Percentiles rank a stretch among this genome's conserved stretches.
Conservation (phyloP, 2,113 vertebrate species). For the Grammomys dolichurus region DNA sequence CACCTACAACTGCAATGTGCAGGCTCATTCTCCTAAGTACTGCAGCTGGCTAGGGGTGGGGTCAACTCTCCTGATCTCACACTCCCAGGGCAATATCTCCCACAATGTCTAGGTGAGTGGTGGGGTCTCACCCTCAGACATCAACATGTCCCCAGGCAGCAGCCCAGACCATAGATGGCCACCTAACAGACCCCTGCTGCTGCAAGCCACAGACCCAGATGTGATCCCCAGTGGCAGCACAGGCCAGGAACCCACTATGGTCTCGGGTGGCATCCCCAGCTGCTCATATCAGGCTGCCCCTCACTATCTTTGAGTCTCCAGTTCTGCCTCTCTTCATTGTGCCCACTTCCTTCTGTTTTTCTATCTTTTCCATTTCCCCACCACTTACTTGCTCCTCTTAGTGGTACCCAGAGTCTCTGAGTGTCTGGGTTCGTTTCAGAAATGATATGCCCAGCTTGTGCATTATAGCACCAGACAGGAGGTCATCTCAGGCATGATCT, state of each 20-base stretch:
- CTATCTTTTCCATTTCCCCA: background rate
- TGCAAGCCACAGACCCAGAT: background rate
- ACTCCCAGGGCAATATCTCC: background rate
- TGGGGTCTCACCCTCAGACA: background rate
- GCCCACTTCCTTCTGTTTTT: background rate
- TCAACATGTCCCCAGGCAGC: background rate
- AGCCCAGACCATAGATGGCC: background rate
- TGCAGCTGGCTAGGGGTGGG: background rate
- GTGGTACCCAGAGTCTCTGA: background rate
- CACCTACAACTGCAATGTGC: background rate
- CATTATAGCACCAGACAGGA: background rate
- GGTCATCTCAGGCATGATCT: background rate
- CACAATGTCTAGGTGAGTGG: background rate
- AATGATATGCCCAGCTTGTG: background rate
- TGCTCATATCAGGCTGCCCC: background rate
- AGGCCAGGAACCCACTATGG: background rate
- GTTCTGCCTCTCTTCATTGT: background rate
- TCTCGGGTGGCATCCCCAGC: background rate
- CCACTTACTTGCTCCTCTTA: background rate
- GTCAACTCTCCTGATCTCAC: background rate
- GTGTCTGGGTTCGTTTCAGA: background rate
- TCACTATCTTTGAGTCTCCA: background rate
- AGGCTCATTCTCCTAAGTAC: background rate
- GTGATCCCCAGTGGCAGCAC: background rate
- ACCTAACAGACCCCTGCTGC: background rate